These are phyloP conservation scores for Trissolcus basalis DNA, from an alignment of 1,140 invertebrate genomes.

Conservation along the genomic window DNA sequence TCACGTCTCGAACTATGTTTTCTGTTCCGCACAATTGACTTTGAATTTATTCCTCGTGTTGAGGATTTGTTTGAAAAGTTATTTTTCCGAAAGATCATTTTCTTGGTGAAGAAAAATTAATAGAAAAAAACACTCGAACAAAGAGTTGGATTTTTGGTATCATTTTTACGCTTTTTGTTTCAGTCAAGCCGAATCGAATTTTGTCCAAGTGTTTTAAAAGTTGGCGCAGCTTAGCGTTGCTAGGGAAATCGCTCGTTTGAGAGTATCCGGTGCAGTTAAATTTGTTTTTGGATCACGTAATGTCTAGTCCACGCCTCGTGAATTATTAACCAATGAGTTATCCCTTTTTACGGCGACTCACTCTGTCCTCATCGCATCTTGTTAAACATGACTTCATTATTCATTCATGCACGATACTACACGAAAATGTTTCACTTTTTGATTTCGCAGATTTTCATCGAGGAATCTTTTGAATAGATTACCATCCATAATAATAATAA, in stretches of 20 bases:
- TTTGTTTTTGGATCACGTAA: conserved; percentile 30
- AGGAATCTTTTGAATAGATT: too few species aligned
- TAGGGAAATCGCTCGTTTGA: conserved; percentile 40
- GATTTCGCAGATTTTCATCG: too few species aligned
- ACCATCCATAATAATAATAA: too few species aligned
- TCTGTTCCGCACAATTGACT: not conserved
- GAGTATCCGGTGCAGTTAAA: conserved; percentile 10
- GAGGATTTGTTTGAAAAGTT: too few species aligned
- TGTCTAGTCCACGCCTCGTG: conserved; percentile 20
- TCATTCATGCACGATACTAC: not conserved
- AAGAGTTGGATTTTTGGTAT: not conserved
- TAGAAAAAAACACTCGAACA: not conserved
- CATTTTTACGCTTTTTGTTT: conserved; percentile 11
- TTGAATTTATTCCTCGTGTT: too few species aligned
- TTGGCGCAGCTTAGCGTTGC: conserved; percentile 29
- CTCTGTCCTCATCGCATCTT: not conserved
- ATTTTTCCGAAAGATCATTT: too few species aligned
- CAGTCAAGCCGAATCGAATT: not conserved
- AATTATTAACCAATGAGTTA: conserved; percentile 29
- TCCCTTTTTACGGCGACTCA: conserved; percentile 11
- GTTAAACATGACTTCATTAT: conserved; percentile 7
- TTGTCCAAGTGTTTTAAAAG: conserved; percentile 24
- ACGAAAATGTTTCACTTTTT: too few species aligned
- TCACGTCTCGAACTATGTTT: not conserved
- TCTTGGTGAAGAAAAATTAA: too few species aligned